Base-by-base conservation (phyloP, 2,797 vertebrate species). In the Tympanoctomys barrerae region DNA sequence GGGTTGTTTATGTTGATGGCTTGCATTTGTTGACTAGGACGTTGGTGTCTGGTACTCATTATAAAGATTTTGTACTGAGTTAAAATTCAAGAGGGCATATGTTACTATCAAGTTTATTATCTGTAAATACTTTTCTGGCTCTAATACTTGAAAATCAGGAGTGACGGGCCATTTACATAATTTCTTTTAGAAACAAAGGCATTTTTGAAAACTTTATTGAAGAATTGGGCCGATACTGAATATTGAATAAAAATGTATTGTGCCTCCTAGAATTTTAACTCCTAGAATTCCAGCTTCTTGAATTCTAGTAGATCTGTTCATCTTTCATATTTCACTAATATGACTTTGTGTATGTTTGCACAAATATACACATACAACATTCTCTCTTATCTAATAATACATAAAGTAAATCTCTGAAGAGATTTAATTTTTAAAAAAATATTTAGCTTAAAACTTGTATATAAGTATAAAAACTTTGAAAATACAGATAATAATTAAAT, bases 91-190 rank as follows among this genome's bases (percentile, higher is more conserved):
- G 57, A 77, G 61, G 79, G 42, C 77, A 42, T 80, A 91, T 83
- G 88, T 87, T 89, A 62, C 73, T 90, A 64, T 89, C 85, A 92
- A 52, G 97, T 98, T 96, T 97, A 97, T 98, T 97, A 97, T 97
- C 96, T 96, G 92, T 96, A 97, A 96, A 91, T 95, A 54, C 62
- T 97, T 95, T 62, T 80, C 66, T 98, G 97, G 89, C 68, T 89
- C 94, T 92, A 95, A 94, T 93, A 94, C 79, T 92, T 96, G 61
- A 95, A 93, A 96, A 96, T 96, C 87, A 89, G 42, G 70, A 90
- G n/a, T 93, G 90, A 95, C 84, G 96, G n/a, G 11, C 22, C 78
- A 91, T 97, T 86, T 95, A 70, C 88, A 94, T 93, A 91, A 93
- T 96, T 94, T 94, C 28, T 89, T 14, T 95, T 88, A 42, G 59